Evolutionary conservation across 2,888 invertebrate species (phyloP).

Genomic region (Aquatica leii): DNA sequence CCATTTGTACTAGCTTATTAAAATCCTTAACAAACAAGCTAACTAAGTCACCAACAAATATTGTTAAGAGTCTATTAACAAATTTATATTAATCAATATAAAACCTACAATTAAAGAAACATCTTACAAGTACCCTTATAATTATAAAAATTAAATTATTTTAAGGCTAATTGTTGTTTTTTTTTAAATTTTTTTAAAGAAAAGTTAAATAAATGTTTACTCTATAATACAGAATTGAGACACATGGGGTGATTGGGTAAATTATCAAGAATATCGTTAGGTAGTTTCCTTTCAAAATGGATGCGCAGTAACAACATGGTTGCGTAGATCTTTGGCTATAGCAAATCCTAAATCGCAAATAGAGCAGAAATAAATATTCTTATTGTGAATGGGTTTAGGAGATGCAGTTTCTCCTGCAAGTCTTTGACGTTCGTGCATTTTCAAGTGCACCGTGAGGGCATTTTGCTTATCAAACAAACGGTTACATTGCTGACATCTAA

Average conservation of each 20-base stretch:
- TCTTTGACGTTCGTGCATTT: conserved; percentile 66
- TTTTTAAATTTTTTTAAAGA: no score
- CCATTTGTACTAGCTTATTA: conserved; percentile 5
- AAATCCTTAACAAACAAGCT: neutral
- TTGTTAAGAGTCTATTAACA: neutral
- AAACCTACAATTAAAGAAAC: neutral
- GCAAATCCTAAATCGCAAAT: conserved; percentile 64
- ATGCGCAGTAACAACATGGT: conserved; percentile 57
- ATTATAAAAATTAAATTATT: no score
- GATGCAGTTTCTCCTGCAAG: conserved; percentile 25
- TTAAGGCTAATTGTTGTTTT: no score
- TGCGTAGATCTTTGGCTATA: conserved; percentile 56
- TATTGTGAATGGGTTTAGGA: conserved; percentile 47
- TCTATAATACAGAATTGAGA: no score
- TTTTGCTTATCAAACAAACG: conserved; percentile 69
- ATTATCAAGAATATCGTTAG: no score
- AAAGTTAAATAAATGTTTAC: no score
- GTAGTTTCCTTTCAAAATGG: conserved; percentile 49
- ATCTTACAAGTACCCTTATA: neutral
- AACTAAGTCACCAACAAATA: neutral
- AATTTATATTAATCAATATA: neutral
- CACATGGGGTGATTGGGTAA: no score
- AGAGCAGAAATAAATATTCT: conserved; percentile 62
- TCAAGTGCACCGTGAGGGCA: conserved; percentile 70
- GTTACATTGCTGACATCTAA: conserved; percentile 71